Evolutionary conservation across 2,797 vertebrate genomes (phyloP).

Genomic region (Lithobates pipiens): DNA sequence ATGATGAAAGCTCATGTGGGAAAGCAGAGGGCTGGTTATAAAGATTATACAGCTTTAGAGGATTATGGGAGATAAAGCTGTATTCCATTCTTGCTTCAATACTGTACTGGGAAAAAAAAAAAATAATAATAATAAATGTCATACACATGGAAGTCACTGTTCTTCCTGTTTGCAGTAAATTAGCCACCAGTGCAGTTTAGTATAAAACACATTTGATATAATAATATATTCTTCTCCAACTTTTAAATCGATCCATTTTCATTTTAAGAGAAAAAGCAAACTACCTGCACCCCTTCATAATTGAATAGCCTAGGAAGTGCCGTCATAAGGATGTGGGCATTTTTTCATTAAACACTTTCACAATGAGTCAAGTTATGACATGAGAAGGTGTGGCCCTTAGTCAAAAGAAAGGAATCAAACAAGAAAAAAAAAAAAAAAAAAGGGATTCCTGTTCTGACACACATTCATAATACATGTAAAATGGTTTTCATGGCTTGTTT

Average conservation of each 20-base stretch:
- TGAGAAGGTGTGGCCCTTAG: neutral
- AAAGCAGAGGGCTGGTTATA: neutral
- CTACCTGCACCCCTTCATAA: neutral
- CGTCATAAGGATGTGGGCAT: neutral
- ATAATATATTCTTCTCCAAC: neutral
- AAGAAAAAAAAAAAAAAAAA: too few relatives aligned
- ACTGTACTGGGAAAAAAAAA: neutral
- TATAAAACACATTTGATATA: neutral
- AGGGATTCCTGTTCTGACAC: neutral
- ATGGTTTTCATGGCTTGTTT: too few relatives aligned
- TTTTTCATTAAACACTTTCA: neutral
- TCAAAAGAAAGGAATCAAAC: neutral
- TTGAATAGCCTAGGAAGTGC: neutral
- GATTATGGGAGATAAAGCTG: slow-evolving; percentile 24
- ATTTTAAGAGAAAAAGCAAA: too few relatives aligned
- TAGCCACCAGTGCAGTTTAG: neutral
- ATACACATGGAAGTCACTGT: neutral
- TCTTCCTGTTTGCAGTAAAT: neutral
- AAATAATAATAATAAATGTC: neutral
- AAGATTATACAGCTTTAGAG: slow-evolving; percentile 47
- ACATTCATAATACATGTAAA: neutral
- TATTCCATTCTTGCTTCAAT: neutral
- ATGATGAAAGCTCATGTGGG: neutral
- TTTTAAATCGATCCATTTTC: too few relatives aligned
- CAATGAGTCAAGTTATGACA: neutral